These are phyloP conservation scores for Pampus argenteus DNA, from an alignment of 2,797 vertebrate species.

Conservation along the genomic window DNA sequence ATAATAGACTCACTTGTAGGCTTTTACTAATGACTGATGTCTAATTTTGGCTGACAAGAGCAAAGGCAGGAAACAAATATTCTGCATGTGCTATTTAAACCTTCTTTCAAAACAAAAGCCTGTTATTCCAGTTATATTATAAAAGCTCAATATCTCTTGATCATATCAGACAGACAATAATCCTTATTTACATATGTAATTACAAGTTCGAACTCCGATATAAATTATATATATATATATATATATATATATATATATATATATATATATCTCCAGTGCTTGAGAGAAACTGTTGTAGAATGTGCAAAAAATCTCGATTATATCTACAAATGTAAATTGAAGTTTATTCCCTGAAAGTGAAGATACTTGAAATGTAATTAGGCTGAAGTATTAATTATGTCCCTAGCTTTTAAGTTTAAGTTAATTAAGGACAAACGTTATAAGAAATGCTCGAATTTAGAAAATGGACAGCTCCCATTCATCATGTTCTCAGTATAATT, in stretches of 20 bases:
- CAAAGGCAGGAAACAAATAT: slow-evolving; percentile 40
- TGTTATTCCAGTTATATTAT: slow-evolving; percentile 4
- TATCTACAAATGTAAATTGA: slow-evolving; percentile 6
- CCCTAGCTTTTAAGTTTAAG: background rate
- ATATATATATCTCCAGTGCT: too few relatives aligned
- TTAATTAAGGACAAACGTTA: slow-evolving; percentile 5
- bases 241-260: too few relatives aligned
- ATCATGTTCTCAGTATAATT: background rate
- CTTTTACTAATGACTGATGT: slow-evolving; percentile 64
- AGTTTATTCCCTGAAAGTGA: slow-evolving; percentile 24
- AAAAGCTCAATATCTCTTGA: background rate
- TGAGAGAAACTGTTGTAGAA: too few relatives aligned
- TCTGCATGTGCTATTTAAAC: slow-evolving; percentile 20
- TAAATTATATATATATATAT: background rate
- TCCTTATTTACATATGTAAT: slow-evolving; percentile 1
- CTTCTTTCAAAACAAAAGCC: slow-evolving; percentile 23
- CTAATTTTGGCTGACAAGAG: slow-evolving; percentile 56
- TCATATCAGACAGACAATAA: background rate
- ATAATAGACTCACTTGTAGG: slow-evolving; percentile 63
- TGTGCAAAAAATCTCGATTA: too few relatives aligned
- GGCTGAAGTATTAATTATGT: slow-evolving; percentile 11
- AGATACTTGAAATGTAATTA: slow-evolving; percentile 20
- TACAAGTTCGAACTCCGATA: background rate
- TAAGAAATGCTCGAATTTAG: background rate
- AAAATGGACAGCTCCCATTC: background rate